Conservation (phyloP, 2,888 invertebrate species). For the Agrotis ipsilon region DNA sequence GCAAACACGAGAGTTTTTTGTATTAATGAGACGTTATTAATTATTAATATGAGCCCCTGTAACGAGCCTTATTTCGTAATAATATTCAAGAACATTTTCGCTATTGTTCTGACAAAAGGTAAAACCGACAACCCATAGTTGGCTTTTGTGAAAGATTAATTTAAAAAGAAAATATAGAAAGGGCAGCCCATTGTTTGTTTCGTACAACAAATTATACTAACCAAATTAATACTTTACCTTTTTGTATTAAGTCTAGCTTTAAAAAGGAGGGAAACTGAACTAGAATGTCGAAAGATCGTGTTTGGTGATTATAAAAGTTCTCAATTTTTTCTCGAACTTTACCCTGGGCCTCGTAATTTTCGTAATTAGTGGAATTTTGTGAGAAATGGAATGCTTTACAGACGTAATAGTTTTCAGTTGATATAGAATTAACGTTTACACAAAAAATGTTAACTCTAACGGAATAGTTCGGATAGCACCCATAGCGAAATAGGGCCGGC, state of each 20-base stretch:
- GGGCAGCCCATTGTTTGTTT: not conserved
- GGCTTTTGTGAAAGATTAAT: not conserved
- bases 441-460: not conserved
- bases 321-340: not conserved
- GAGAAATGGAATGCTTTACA: no score
- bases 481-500: conserved; percentile 14
- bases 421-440: not conserved
- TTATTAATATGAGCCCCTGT: conserved; percentile 6
- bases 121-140: not conserved
- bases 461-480: conserved; percentile 21
- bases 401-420: not conserved
- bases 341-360: not conserved
- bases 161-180: not conserved
- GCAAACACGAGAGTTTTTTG: conserved; percentile 4
- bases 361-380: not conserved
- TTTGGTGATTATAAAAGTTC: not conserved
- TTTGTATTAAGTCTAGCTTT: not conserved
- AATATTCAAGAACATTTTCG: not conserved
- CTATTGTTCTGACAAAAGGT: not conserved
- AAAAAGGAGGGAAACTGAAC: not conserved
- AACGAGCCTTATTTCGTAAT: not conserved
- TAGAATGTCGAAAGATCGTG: not conserved
- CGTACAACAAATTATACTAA: not conserved
- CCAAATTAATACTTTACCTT: not conserved
- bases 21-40: conserved; percentile 6